Evolutionary conservation across 2,888 invertebrate genomes (phyloP).

Genomic region (Bruchidius siliquastri): DNA sequence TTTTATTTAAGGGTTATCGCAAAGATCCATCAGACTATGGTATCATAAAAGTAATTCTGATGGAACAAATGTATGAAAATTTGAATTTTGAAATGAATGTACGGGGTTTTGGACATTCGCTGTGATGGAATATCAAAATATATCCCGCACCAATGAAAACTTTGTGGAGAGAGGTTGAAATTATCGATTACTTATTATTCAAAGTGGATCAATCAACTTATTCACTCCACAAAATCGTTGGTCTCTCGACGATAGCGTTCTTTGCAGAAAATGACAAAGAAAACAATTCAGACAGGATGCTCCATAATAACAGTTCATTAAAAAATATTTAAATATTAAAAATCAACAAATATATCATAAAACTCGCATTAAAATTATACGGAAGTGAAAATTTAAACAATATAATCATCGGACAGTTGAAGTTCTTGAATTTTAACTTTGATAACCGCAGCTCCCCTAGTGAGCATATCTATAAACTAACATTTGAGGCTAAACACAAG

Average conservation of each 20-base stretch:
- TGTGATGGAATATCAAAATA: not conserved
- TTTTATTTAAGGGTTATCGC: too few species aligned
- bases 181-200: not conserved
- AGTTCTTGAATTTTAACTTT: too few species aligned
- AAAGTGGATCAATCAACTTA: not conserved
- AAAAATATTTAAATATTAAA: not conserved
- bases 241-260: not conserved
- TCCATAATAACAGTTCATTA: not conserved
- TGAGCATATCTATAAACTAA: too few species aligned
- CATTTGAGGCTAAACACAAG: too few species aligned
- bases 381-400: too few species aligned
- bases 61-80: too few species aligned
- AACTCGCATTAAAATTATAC: not conserved
- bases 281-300: not conserved
- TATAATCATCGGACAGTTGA: too few species aligned
- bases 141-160: not conserved
- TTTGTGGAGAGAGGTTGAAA: not conserved
- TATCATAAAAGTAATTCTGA: not conserved
- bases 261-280: not conserved
- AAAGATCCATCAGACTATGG: too few species aligned
- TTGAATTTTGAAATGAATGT: not conserved
- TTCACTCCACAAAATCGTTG: not conserved
- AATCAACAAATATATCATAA: not conserved
- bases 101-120: not conserved
- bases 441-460: too few species aligned